Base-by-base conservation (phyloP, 1,140 invertebrate genomes). In the Hydropsyche tenuis region DNA sequence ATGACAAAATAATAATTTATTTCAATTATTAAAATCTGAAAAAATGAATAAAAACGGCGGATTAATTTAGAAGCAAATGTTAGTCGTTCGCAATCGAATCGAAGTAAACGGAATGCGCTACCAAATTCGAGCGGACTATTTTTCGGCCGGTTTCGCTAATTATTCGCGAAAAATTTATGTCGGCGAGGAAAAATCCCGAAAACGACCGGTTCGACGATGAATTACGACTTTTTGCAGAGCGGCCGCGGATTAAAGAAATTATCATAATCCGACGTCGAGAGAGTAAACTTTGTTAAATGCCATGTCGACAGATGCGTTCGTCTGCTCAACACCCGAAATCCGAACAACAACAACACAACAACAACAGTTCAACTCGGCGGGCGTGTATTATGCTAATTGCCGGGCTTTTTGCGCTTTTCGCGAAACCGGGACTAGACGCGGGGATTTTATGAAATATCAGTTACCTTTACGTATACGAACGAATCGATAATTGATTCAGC, bases 351-450 rank as follows among this genome's bases (percentile, higher is more conserved):
- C 48, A 53, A 53, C 48, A 53, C 48, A 53, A 53, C 48, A 53
- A 53, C 48, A 53, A 53, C 48, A 53, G 48, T 53, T 53, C 30
- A 53, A 53, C 48, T 53, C 48, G 16, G 16, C 48, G 48, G 48
- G n/a, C 48, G 48, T 53, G 48, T 53, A 53, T 53, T 53, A 53
- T 53, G 48, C 48, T 53, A 53, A 53, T 53, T 53, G 48, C 9
- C 48, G n/a, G 16, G 48, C 16, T 53, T 46, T 46, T 53, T 53
- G 9, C 48, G 20, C 48, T 20, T 16, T 53, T 53, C 46, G 48
- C 16, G 48, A 53, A 18, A 18, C 48, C 30, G 3, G 30, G 9
- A 37, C 9, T 3, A 37, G 30, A 9, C 9, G 9, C 30, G 30
- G 30, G 30, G 9, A 37, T 37, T 37, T 37, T 37, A 37, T 37